Conservation (phyloP, 1,140 invertebrate species). For the Lepidostoma basale region DNA sequence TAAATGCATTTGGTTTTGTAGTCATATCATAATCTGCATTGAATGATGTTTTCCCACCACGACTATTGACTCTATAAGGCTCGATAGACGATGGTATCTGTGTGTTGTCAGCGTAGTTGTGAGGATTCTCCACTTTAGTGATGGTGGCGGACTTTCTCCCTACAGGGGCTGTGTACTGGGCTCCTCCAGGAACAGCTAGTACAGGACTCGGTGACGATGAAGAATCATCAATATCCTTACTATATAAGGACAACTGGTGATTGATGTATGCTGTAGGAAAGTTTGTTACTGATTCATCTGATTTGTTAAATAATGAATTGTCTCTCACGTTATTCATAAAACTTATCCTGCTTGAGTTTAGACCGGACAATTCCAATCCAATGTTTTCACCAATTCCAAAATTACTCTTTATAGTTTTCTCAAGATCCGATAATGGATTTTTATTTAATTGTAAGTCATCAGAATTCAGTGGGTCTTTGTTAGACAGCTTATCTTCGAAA, state of each 20-base stretch:
- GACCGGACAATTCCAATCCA: neutral
- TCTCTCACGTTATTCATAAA: conserved; percentile 15
- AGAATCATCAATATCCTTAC: conserved; percentile 22
- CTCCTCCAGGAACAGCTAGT: conserved; percentile 65
- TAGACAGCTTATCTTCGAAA: neutral
- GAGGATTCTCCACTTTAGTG: conserved; percentile 62
- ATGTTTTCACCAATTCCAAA: neutral
- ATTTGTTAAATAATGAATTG: neutral
- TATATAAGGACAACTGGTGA: conserved; percentile 16
- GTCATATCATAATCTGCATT: conserved; percentile 47
- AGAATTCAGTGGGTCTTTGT: neutral
- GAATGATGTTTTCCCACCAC: conserved; percentile 58
- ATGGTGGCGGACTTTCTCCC: conserved; percentile 61
- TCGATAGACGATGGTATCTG: conserved; percentile 34
- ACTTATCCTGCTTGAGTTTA: conserved; percentile 15
- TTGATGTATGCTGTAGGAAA: conserved; percentile 17
- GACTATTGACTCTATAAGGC: conserved; percentile 34
- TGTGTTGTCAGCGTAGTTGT: conserved; percentile 42
- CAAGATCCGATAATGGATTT: neutral
- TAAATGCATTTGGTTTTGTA: conserved; percentile 46
- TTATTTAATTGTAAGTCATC: neutral
- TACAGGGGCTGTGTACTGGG: conserved; percentile 48
- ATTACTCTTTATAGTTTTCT: conserved; percentile 6
- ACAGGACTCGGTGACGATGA: conserved; percentile 51
- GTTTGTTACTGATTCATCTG: neutral